These are phyloP conservation scores for Fragum whitleyi DNA, from an alignment of 2,888 invertebrate species.

Conservation along the genomic window DNA sequence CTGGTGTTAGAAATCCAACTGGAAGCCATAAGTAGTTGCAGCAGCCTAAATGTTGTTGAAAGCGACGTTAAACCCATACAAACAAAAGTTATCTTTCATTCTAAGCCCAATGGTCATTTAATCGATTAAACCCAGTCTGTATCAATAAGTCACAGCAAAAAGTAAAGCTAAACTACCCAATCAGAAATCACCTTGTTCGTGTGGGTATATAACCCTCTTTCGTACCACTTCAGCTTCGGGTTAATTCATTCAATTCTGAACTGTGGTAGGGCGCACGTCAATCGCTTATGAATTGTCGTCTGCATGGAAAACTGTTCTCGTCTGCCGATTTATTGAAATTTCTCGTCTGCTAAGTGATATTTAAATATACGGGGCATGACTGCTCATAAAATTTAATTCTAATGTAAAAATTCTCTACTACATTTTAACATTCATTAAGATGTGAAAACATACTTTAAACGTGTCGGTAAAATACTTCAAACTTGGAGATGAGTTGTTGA, in stretches of 20 bases:
- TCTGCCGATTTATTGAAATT: slow-evolving; percentile 13
- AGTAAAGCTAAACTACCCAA: background rate
- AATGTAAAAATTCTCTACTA: background rate
- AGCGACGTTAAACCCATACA: too few relatives aligned
- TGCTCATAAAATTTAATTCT: slow-evolving; percentile 13
- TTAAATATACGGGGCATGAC: slow-evolving; percentile 25
- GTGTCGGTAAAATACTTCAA: background rate
- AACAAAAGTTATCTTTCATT: too few relatives aligned
- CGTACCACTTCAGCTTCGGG: background rate
- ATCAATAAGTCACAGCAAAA: too few relatives aligned
- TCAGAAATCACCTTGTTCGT: background rate
- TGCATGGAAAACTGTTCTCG: slow-evolving; percentile 17
- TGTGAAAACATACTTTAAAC: background rate
- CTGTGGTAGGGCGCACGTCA: slow-evolving; percentile 19
- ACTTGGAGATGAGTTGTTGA: slow-evolving; percentile 7
- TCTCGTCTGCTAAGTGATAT: slow-evolving; percentile 22
- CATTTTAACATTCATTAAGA: background rate
- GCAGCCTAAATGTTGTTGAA: too few relatives aligned
- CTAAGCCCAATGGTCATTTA: background rate
- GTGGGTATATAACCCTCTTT: background rate
- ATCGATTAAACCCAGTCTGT: too few relatives aligned
- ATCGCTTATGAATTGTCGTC: slow-evolving; percentile 1
- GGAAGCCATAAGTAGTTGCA: too few relatives aligned
- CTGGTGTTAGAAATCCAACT: too few relatives aligned
- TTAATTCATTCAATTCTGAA: background rate